Evolutionary conservation across 1,140 invertebrate genomes (phyloP).

Genomic region (Palaemon carinicauda): DNA sequence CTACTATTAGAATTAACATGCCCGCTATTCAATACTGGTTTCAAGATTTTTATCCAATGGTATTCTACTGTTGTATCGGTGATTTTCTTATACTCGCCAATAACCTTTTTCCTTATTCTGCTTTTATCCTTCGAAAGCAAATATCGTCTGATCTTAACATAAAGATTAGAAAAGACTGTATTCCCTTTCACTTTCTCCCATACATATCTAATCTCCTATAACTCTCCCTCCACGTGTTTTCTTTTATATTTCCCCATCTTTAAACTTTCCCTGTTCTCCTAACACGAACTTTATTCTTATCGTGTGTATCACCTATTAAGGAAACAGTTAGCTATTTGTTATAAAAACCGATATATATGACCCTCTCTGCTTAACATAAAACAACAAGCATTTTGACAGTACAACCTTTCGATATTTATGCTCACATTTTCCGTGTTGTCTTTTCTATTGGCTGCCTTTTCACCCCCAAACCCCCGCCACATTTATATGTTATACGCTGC

Average conservation of each 20-base stretch:
- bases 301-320: background rate
- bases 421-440: background rate
- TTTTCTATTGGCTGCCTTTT: background rate
- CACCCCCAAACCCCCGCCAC: too few species aligned
- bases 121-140: background rate
- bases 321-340: background rate
- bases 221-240: background rate
- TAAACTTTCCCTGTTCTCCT: background rate
- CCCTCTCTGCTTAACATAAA: too few species aligned
- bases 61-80: too few species aligned
- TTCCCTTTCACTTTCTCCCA: background rate
- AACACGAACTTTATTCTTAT: background rate
- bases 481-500: background rate
- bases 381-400: too few species aligned
- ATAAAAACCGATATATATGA: too few species aligned
- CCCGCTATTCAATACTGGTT: too few species aligned
- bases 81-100: too few species aligned
- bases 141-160: background rate
- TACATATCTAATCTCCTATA: background rate
- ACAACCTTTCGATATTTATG: too few species aligned
- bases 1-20: too few species aligned
- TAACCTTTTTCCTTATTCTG: background rate
- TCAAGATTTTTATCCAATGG: too few species aligned
- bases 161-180: background rate
- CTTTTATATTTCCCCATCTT: background rate